These are phyloP conservation scores for Drosophila carrolli DNA, from an alignment of 1,140 invertebrate species.

Conservation along the genomic window DNA sequence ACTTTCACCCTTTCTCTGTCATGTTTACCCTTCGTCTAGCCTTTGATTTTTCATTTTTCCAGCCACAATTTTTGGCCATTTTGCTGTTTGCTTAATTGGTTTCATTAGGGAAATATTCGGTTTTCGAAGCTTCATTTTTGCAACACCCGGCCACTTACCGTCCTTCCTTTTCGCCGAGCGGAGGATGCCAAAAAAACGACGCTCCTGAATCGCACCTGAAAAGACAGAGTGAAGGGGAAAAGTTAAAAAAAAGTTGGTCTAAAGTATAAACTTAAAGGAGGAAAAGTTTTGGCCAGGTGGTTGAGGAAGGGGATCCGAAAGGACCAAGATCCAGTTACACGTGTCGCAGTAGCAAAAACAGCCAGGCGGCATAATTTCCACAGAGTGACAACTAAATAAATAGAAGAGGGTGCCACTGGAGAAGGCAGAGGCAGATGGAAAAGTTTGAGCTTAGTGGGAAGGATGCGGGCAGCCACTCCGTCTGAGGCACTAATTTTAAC, in stretches of 20 bases:
- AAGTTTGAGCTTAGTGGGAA: constrained; percentile 36
- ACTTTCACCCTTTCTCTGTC: constrained; percentile 13
- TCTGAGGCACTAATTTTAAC: constrained; percentile 74
- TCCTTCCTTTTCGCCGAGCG: constrained; percentile 64
- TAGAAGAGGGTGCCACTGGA: constrained; percentile 25
- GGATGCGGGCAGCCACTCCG: constrained; percentile 47
- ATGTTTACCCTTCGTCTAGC: constrained; percentile 77
- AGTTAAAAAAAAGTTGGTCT: constrained; percentile 40
- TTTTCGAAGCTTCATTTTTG: constrained; percentile 7
- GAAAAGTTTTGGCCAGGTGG: constrained; percentile 31
- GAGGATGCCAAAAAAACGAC: constrained; percentile 72
- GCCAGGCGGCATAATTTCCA: constrained; percentile 67
- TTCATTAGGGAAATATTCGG: constrained; percentile 65
- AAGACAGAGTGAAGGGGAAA: constrained; percentile 17
- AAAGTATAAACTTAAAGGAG: constrained; percentile 60
- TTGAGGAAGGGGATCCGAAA: constrained; percentile 1
- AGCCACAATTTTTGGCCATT: constrained; percentile 54
- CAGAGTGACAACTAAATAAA: constrained; percentile 81
- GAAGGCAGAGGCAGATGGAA: constrained; percentile 11
- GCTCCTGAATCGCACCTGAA: constrained; percentile 56
- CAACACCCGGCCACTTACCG: constrained; percentile 49
- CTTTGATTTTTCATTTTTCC: constrained; percentile 72
- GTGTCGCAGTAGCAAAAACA: constrained; percentile 60
- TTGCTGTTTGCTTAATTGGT: constrained; percentile 73
- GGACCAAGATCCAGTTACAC: constrained; percentile 51